phyloP scores from a whole-genome alignment of 1,140 invertebrate genomes.

The Leptinotarsa undecemlineata region DNA sequence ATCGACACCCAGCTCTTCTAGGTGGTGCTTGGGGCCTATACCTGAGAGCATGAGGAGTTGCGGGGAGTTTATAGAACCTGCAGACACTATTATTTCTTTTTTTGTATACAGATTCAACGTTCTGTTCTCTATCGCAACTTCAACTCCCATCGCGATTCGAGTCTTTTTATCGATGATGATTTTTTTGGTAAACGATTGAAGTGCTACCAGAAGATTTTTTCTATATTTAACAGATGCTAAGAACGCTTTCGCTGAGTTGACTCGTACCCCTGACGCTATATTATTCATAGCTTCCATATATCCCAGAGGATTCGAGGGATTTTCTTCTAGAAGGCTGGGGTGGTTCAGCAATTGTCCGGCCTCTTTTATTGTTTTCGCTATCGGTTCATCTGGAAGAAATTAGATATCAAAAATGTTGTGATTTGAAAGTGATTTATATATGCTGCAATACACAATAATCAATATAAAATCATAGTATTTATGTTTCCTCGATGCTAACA shows the following conservation, averaged over 20 bases:
- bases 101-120: slow-evolving; percentile 56
- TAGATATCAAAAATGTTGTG: no score
- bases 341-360: slow-evolving; percentile 86
- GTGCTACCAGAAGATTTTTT: slow-evolving; percentile 61
- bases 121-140: slow-evolving; percentile 45
- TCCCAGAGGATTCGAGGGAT: slow-evolving; percentile 57
- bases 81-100: slow-evolving; percentile 68
- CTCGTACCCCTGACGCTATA: slow-evolving; percentile 64
- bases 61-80: slow-evolving; percentile 64
- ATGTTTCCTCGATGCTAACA: no score
- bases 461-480: no score
- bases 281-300: slow-evolving; percentile 58
- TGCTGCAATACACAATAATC: no score
- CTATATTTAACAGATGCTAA: slow-evolving; percentile 62
- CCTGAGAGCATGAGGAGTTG: slow-evolving; percentile 74
- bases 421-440: no score
- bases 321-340: slow-evolving; percentile 55
- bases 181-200: slow-evolving; percentile 57
- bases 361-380: slow-evolving; percentile 77
- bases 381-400: slow-evolving; percentile 59
- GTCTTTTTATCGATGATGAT: slow-evolving; percentile 50
- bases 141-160: slow-evolving; percentile 39
- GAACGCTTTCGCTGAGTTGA: slow-evolving; percentile 78
- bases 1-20: slow-evolving; percentile 56
- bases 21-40: slow-evolving; percentile 69